Base-by-base conservation (phyloP, 2,113 vertebrate species). In the Galeopterus variegatus region DNA sequence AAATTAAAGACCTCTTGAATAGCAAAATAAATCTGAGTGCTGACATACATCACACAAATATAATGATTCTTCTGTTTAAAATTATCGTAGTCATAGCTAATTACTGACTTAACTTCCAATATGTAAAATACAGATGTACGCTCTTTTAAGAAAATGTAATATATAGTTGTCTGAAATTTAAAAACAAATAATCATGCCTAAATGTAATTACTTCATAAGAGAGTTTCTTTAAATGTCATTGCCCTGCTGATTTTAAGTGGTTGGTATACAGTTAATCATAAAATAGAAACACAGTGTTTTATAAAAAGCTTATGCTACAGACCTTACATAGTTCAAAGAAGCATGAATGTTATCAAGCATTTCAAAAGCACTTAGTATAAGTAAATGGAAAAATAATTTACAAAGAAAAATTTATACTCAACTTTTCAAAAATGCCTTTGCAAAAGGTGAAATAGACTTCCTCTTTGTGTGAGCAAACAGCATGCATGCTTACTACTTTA, bases 21-120 rank as follows among this genome's bases (percentile, higher is more conserved):
- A 80, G 36, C 56, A 94, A 86, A 96, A 91, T 85, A 64, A 90
- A 86, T 52, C 13, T 91, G 45, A 96, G 45, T 87, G 36, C 12
- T 93, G 36, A 80, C 80, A 48, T 45, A 76, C 92, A 28, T 84
- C 64, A 36, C 62, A 89, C 21, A 83, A 96, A 83, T 90, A 80
- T 41, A 97, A 70, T 89, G 28, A 90, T 70, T 93, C 26, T 95
- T 90, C 62, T 91, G 52, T 94, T 69, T 93, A 89, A 94, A 93
- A 81, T 86, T n/a, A 67, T 93, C 54, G 94, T 72, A 65, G 14
- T 79, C 45, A 95, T 85, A 94, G n/a, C 13, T 89, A 54, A 77
- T 77, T 70, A 95, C 18, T 87, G 48, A 88, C 36, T 72, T 60
- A 95, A 85, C 33, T 91, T 95, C 56, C 48, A 93, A 17, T 70